A percentile compares a stretch with the other conserved stretches of the same genome.
phyloP scores from a whole-genome alignment of 2,888 invertebrate genomes.

The Eilema caniola region DNA sequence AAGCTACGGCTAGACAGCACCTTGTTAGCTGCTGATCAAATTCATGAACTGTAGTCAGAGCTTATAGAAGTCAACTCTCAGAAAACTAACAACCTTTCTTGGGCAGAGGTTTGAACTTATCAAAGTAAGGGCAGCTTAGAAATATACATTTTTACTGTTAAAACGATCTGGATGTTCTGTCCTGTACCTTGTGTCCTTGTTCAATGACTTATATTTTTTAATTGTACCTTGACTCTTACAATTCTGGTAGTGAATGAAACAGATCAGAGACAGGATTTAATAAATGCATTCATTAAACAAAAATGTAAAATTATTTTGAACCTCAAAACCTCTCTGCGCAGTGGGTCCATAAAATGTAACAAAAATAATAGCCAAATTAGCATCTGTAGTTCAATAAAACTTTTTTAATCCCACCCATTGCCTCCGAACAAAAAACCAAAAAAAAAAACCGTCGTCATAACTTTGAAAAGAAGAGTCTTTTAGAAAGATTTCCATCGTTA shows the following conservation, averaged over 20 bases:
- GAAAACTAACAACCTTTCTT: background rate
- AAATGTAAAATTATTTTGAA: too few species aligned
- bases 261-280: too few species aligned
- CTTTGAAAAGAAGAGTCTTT: constrained; percentile 45
- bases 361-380: constrained; percentile 9
- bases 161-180: background rate
- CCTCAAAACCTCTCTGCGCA: background rate
- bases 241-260: too few species aligned
- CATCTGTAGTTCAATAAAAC: constrained; percentile 47
- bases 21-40: constrained; percentile 52
- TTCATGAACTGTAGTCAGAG: constrained; percentile 32
- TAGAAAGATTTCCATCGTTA: constrained; percentile 63
- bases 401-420: constrained; percentile 47
- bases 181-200: too few species aligned
- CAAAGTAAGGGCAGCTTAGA: background rate
- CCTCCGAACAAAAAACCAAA: constrained; percentile 47
- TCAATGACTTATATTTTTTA: too few species aligned
- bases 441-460: constrained; percentile 48
- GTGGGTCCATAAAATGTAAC: too few species aligned
- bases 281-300: background rate
- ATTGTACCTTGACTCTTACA: background rate
- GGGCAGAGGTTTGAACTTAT: background rate
- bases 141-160: background rate
- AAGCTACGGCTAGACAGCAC: constrained; percentile 38
- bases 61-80: constrained; percentile 15